phyloP scores from a whole-genome alignment of 1,140 invertebrate genomes.

The Zaprionus camerounensis region DNA sequence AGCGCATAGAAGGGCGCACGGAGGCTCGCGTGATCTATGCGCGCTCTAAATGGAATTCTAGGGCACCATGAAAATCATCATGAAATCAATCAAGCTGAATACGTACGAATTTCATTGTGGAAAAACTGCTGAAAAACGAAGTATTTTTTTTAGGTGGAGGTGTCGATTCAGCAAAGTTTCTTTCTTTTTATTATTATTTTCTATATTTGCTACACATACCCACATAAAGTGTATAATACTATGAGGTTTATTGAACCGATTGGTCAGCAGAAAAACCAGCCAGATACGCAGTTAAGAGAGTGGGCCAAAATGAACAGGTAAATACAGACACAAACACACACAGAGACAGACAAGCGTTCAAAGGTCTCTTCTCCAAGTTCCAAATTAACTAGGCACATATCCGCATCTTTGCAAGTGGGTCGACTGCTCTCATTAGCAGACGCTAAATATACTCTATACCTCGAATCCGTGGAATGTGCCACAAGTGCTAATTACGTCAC shows the following conservation, averaged over 20 bases:
- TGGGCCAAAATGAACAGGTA: slow-evolving; percentile 14
- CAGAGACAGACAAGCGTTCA: slow-evolving; percentile 30
- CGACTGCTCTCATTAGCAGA: slow-evolving; percentile 47
- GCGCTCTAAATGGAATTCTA: slow-evolving; percentile 37
- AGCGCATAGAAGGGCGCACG: slow-evolving; percentile 63
- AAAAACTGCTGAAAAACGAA: slow-evolving; percentile 37
- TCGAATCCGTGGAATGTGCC: slow-evolving; percentile 30
- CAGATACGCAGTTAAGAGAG: slow-evolving; percentile 44
- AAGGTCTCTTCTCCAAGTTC: slow-evolving; percentile 38
- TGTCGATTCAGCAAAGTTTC: slow-evolving; percentile 36
- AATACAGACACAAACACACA: background rate
- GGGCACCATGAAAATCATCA: slow-evolving; percentile 19
- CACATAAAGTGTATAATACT: background rate
- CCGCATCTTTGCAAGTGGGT: slow-evolving; percentile 43
- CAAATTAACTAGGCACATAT: slow-evolving; percentile 55
- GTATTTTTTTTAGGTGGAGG: background rate
- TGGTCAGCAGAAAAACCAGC: slow-evolving; percentile 46
- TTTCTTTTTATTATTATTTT: background rate
- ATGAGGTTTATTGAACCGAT: slow-evolving; percentile 46
- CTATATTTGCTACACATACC: background rate
- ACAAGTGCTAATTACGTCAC: slow-evolving; percentile 56
- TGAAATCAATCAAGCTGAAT: slow-evolving; percentile 25
- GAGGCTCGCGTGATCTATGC: slow-evolving; percentile 47
- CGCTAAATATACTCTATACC: slow-evolving; percentile 11
- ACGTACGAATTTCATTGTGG: slow-evolving; percentile 36